Evolutionary conservation across 2,113 vertebrate genomes (phyloP).

Genomic region (Myrmecophaga tridactyla): DNA sequence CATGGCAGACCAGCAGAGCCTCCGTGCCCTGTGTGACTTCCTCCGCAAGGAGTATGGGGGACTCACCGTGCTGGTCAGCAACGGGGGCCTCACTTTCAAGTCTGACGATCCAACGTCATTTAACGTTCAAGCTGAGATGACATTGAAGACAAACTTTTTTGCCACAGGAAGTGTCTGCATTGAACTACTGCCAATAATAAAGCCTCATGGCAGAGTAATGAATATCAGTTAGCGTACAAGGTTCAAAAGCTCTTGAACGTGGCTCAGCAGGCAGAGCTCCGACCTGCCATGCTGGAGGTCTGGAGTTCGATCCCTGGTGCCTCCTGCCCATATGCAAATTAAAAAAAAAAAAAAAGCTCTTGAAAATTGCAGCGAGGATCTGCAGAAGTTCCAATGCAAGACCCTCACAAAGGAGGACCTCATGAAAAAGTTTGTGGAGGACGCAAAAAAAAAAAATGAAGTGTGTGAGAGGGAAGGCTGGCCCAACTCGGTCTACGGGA

Average conservation of each 20-base stretch:
- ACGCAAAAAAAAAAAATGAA: slow-evolving; percentile 83
- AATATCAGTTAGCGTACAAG: slow-evolving; percentile 89
- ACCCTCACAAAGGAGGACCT: slow-evolving; percentile 92
- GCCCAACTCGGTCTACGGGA: slow-evolving; percentile 90
- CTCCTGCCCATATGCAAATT: too few relatives aligned
- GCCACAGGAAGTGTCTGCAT: slow-evolving; percentile 89
- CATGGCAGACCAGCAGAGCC: slow-evolving; percentile 87
- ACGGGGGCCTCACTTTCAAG: slow-evolving; percentile 93
- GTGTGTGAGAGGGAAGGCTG: slow-evolving; percentile 88
- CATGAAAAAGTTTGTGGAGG: slow-evolving; percentile 91
- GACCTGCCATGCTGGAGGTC: too few relatives aligned
- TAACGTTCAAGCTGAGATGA: slow-evolving; percentile 89
- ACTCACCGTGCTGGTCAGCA: slow-evolving; percentile 93
- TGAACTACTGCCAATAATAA: slow-evolving; percentile 92
- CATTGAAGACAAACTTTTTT: slow-evolving; percentile 94
- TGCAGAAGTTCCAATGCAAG: slow-evolving; percentile 89
- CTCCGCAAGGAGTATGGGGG: slow-evolving; percentile 91
- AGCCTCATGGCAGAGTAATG: slow-evolving; percentile 91
- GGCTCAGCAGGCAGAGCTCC: too few relatives aligned
- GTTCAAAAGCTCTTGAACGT: slow-evolving; percentile 79
- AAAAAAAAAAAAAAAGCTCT: too few relatives aligned
- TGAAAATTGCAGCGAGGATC: slow-evolving; percentile 83
- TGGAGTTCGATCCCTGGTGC: too few relatives aligned
- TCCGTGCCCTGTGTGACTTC: slow-evolving; percentile 85
- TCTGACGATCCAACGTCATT: slow-evolving; percentile 88